Percentiles rank a stretch among this genome's conserved stretches.
Evolutionary conservation across 2,113 vertebrate genomes (phyloP).

Genomic region (Lethenteron camtschaticum): DNA sequence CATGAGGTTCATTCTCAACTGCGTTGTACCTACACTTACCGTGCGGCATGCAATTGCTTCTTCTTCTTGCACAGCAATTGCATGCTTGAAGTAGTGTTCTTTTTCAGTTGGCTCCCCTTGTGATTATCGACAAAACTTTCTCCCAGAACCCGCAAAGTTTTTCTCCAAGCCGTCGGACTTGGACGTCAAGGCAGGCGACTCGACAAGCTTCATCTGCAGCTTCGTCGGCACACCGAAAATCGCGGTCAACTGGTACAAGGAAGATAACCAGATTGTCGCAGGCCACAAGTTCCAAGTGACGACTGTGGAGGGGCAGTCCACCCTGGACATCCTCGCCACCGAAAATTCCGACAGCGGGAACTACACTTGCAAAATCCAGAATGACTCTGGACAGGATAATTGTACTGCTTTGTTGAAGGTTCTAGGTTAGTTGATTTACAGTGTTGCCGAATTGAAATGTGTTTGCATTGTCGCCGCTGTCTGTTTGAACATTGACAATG

Average conservation of each 20-base stretch:
- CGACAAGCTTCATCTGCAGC: constrained; percentile 57
- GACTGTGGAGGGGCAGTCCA: constrained; percentile 58
- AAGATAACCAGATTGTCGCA: constrained; percentile 47
- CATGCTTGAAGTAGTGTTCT: no score
- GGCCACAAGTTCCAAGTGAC: constrained; percentile 54
- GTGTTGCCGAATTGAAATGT: no score
- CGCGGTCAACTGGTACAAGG: constrained; percentile 61
- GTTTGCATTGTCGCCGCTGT: no score
- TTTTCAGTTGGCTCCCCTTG: no score
- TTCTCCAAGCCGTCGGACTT: background rate
- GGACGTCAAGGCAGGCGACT: constrained; percentile 19
- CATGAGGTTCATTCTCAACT: no score
- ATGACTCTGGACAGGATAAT: constrained; percentile 55
- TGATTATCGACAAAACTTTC: background rate
- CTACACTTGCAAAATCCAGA: constrained; percentile 58
- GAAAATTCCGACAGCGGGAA: constrained; percentile 47
- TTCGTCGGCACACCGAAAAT: constrained; percentile 67
- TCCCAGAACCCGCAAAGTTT: constrained; percentile 4
- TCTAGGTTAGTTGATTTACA: constrained; percentile 50
- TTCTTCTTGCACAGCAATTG: no score
- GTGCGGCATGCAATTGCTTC: no score
- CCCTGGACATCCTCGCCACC: constrained; percentile 42
- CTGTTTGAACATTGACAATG: no score
- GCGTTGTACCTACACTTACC: no score
- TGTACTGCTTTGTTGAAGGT: constrained; percentile 48